Evolutionary conservation across 2,113 vertebrate genomes (phyloP).

Genomic region (Syrrhaptes paradoxus): DNA sequence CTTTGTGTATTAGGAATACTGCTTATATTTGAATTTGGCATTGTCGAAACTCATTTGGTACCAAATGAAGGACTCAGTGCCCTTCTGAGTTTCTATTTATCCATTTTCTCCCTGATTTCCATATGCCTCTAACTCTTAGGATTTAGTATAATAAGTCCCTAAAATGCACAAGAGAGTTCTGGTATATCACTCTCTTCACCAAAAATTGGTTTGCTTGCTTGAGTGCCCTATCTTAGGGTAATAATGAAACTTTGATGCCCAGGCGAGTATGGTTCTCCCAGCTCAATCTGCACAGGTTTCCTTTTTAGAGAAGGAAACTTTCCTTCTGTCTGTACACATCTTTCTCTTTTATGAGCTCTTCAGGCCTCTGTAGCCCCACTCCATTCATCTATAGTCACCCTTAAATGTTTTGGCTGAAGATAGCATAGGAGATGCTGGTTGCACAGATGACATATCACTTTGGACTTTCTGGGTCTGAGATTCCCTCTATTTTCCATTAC

Average conservation of each 20-base stretch:
- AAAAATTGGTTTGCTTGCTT: neutral
- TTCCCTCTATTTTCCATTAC: neutral
- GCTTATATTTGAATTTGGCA: neutral
- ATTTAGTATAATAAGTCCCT: neutral
- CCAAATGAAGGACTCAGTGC: neutral
- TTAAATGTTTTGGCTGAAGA: neutral
- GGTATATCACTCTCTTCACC: neutral
- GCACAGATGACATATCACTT: neutral
- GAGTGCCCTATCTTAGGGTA: neutral
- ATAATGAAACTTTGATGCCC: neutral
- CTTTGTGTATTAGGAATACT: neutral
- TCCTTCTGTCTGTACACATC: neutral
- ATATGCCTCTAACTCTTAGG: neutral
- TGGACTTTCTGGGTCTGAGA: neutral
- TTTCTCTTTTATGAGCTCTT: neutral
- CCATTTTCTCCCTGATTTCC: neutral
- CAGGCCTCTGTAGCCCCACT: neutral
- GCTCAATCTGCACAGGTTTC: neutral
- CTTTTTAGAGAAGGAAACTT: neutral
- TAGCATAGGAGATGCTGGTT: neutral
- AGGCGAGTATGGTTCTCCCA: neutral
- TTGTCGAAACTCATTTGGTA: neutral
- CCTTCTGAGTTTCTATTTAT: neutral
- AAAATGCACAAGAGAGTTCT: neutral
- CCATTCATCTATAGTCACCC: neutral